Evolutionary conservation across 2,113 vertebrate genomes (phyloP), one percentile per base, ranked within the genome.

Genomic region (Miniopterus natalensis): DNA sequence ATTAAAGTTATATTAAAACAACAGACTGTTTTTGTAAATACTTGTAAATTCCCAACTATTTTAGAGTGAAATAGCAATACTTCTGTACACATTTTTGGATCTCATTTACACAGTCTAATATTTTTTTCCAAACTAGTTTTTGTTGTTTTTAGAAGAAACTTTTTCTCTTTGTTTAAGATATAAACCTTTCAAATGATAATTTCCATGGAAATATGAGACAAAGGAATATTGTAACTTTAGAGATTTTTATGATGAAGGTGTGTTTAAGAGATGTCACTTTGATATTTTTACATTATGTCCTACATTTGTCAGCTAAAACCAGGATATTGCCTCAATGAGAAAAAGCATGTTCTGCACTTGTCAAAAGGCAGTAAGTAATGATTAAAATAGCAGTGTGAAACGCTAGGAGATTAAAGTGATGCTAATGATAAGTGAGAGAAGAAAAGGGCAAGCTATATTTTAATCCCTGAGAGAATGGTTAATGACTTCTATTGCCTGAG

Each of bases 361-460:
- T 99, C 99, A 99, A 99, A 99, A 99, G 99, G 99, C 99, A 99
- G 99, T 99, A 99, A 99, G 99, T 99, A 99, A 99, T 99, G 99
- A 99, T 99, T 99, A 99, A 99, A 99, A 99, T 99, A 99, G 99
- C 99, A 99, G 99, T 99, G 99, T 99, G 99, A 99, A 99, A 99
- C 98, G 99, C 99, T 99, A 99, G 99, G 99, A 99, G 99, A 99
- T 99, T 99, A 99, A 99, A 99, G 99, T 99, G 99, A 99, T 99
- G 99, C 99, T 99, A 99, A 99, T 99, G 99, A 99, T 99, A 99
- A 99, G 99, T 99, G 99, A 99, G 99, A 99, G 99, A 99, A 99
- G 99, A 99, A 99, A 99, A 99, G 99, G 99, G 99, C 99, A 99
- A 99, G 99, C 99, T 99, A 99, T 99, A 99, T 99, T 99, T 99